Evolutionary conservation across 2,888 invertebrate species (phyloP).

Genomic region (Periphyllus acericola): DNA sequence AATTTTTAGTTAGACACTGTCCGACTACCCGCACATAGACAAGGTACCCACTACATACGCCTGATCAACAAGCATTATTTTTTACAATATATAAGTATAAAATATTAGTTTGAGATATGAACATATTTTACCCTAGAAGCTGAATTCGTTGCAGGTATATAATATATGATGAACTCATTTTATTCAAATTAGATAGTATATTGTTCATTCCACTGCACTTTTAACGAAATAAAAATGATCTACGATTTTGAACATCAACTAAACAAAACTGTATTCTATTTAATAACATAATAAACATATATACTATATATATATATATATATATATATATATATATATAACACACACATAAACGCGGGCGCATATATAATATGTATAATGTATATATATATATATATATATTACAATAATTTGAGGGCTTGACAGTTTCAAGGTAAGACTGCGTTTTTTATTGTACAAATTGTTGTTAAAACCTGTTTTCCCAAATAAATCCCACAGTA

Average conservation of each 20-base stretch:
- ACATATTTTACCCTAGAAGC: background rate
- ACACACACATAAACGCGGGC: background rate
- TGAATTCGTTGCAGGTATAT: background rate
- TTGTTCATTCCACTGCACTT: background rate
- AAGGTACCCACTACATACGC: too few relatives aligned
- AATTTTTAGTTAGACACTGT: background rate
- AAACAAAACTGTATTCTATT: slow-evolving; percentile 15
- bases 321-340: background rate
- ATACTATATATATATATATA: background rate
- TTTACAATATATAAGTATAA: background rate
- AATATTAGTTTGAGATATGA: background rate
- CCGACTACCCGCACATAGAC: too few relatives aligned
- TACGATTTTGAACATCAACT: slow-evolving; percentile 6
- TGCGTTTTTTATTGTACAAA: slow-evolving; percentile 57
- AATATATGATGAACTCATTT: background rate
- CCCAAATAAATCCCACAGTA: slow-evolving; percentile 58
- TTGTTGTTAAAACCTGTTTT: slow-evolving; percentile 59
- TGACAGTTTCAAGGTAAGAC: slow-evolving; percentile 59
- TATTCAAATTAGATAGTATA: background rate
- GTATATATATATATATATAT: slow-evolving; percentile 45
- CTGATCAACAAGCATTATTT: too few relatives aligned
- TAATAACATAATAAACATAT: background rate
- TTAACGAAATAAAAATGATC: background rate
- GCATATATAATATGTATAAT: too few relatives aligned
- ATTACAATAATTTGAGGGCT: slow-evolving; percentile 56